Conservation (phyloP, 2,113 vertebrate genomes). For the Gasterosteus aculeatus region DNA sequence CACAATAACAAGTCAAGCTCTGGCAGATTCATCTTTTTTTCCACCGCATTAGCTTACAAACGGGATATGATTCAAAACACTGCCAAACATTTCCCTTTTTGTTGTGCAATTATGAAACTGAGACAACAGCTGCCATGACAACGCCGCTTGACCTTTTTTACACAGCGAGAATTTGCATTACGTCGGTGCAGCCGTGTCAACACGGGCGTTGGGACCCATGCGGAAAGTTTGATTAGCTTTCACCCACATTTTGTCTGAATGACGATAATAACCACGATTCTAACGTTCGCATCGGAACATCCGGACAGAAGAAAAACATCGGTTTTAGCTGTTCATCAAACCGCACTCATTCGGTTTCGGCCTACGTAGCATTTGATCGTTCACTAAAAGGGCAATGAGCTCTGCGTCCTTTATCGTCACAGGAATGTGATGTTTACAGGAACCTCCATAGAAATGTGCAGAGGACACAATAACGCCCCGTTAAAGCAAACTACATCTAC, state of each 20-base stretch:
- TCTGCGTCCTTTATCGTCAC: constrained; percentile 2
- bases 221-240: not conserved
- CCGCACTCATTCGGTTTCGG: not conserved
- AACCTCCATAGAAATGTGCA: not conserved
- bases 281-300: not conserved
- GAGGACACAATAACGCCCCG: not conserved
- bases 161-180: not conserved
- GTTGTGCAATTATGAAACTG: not conserved
- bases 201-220: not conserved
- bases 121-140: not conserved
- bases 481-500: constrained; percentile 1
- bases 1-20: not conserved
- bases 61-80: not conserved
- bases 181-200: not conserved
- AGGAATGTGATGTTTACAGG: not conserved
- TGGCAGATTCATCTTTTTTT: not conserved
- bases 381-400: not conserved
- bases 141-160: not conserved
- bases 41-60: too few relatives aligned
- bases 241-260: not conserved
- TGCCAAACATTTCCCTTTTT: not conserved
- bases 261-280: not conserved
- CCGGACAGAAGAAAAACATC: not conserved
- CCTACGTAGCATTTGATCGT: not conserved
- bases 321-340: not conserved